A percentile compares a stretch with the other conserved stretches of the same genome.
Evolutionary conservation across 1,140 invertebrate genomes (phyloP).

Genomic region (Leguminivora glycinivorella): DNA sequence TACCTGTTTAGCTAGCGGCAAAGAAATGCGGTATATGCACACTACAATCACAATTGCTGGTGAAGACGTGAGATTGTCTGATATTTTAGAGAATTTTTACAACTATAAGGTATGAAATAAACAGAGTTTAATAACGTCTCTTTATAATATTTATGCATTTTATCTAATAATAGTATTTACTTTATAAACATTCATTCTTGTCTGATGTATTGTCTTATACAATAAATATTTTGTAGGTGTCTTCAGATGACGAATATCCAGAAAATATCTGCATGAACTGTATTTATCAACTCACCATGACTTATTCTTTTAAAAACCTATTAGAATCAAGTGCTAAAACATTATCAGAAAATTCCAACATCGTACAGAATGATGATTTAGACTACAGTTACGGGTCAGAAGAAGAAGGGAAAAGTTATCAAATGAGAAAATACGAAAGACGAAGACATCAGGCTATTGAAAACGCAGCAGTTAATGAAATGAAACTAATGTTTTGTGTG

Average conservation of each 20-base stretch:
- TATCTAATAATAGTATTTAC: conserved; percentile 4
- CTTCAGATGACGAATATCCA: conserved; percentile 51
- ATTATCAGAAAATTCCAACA: conserved; percentile 45
- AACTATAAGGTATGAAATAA: conserved; percentile 55
- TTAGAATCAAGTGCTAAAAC: conserved; percentile 64
- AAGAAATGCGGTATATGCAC: conserved; percentile 64
- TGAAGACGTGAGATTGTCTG: conserved; percentile 27
- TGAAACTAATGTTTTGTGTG: conserved; percentile 59
- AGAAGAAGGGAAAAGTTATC: conserved; percentile 42
- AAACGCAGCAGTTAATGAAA: conserved; percentile 37
- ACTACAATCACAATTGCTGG: conserved; percentile 41
- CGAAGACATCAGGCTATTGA: conserved; percentile 33
- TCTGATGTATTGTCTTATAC: background rate
- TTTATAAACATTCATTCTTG: background rate
- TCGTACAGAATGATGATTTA: conserved; percentile 51
- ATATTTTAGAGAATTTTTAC: conserved; percentile 66
- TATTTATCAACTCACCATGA: conserved; percentile 68
- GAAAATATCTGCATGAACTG: conserved; percentile 70
- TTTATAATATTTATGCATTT: no score
- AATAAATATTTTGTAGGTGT: conserved; percentile 51
- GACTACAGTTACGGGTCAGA: conserved; percentile 56
- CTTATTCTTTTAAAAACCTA: conserved; percentile 71
- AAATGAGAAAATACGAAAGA: conserved; percentile 31
- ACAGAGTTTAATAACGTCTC: background rate
- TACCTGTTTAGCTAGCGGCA: conserved; percentile 59